Evolutionary conservation across 2,797 vertebrate genomes (phyloP).

Genomic region (Heliangelus exortis): DNA sequence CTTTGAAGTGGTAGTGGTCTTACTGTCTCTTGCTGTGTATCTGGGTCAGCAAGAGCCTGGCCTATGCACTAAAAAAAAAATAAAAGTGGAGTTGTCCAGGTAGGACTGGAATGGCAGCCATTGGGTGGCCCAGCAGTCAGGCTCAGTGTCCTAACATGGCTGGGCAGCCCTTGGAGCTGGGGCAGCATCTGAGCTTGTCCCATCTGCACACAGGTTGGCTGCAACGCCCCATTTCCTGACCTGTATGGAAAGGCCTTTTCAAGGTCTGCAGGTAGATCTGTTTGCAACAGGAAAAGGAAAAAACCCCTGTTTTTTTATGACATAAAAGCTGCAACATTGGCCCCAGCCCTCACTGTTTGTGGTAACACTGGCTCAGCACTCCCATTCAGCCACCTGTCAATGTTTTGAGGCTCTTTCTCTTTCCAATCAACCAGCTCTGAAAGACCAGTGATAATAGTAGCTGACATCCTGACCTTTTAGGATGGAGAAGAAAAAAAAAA

Average conservation of each 20-base stretch:
- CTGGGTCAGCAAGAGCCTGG: not conserved
- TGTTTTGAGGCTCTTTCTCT: not conserved
- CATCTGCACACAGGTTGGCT: not conserved
- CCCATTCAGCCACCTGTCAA: not conserved
- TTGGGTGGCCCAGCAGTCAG: not conserved
- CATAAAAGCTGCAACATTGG: not conserved
- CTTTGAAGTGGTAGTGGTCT: not conserved
- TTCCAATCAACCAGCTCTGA: not conserved
- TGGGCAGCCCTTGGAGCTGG: not conserved
- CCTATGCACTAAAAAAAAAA: not conserved
- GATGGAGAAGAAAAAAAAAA: not conserved
- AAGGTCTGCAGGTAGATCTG: not conserved
- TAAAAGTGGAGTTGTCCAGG: not conserved
- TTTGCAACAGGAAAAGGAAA: not conserved
- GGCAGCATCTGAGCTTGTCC: not conserved
- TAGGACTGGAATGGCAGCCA: not conserved
- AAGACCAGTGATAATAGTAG: not conserved
- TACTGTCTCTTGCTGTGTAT: not conserved
- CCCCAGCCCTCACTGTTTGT: not conserved
- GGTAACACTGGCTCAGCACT: not conserved
- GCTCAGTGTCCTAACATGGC: fast-evolving
- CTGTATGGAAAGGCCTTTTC: not conserved
- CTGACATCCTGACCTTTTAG: not conserved
- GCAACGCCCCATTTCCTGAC: not conserved
- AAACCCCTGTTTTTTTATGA: not conserved